Evolutionary conservation across 2,888 invertebrate genomes (phyloP), one percentile per base, ranked within the genome.

Genomic region (Dryadula phaetusa): DNA sequence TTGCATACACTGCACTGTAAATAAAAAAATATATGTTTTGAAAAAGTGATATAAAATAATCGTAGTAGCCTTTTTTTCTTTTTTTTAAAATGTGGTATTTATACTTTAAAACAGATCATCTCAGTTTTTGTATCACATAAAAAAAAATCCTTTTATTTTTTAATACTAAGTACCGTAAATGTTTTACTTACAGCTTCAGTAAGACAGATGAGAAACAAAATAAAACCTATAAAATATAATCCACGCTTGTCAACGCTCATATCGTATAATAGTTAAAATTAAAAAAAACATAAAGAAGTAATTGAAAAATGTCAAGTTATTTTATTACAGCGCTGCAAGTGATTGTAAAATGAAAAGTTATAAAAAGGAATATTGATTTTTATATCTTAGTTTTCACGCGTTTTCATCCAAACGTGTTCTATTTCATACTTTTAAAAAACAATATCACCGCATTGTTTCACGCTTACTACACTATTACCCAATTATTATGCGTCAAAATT

Each of bases 141-240:
- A n/a, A n/a, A n/a, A n/a, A n/a, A n/a, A n/a, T n/a, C n/a, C n/a
- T n/a, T n/a, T n/a, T 32, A 7, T 32, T 7, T 7, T 32, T 1
- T 7, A 1, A 32, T 32, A 8, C 8, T 53, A 22, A 20, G 22
- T 20, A 25, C 10, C 16, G n/a, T 42, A 10, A 10, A 16, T 28
- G 3, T 20, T n/a, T 16, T 52, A 84, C 85, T 85, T 79, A 85
- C 86, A 70, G 84, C 82, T 63, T 78, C 75, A 37, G 69, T 75
- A 56, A 81, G 72, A 67, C 71, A 76, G 28, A 79, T 32, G 22
- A 72, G 67, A 22, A 77, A 64, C 6, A 75, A 56, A 32, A 77
- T 67, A 22, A 70, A 61, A n/a, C 53, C 37, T 34, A 74, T 62
- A 52, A 60, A 62, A 54, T 64, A 73, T 34, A 74, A 34, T 14